phyloP scores from a whole-genome alignment of 2,888 invertebrate genomes.

The Amorpha juglandis region DNA sequence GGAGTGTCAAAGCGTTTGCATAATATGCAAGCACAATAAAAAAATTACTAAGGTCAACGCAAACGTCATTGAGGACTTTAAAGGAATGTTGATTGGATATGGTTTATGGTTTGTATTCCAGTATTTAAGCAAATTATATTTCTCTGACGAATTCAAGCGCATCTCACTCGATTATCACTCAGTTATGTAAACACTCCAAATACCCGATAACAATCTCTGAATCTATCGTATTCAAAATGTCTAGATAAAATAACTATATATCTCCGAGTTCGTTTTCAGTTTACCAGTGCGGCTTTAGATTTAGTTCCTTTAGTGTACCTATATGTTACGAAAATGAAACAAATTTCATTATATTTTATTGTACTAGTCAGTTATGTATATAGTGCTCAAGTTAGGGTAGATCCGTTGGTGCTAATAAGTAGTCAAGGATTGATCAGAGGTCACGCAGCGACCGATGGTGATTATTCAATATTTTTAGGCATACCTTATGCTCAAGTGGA shows the following conservation, averaged over 20 bases:
- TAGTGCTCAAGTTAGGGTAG: slow-evolving; percentile 58
- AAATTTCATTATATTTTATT: slow-evolving; percentile 38
- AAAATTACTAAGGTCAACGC: neutral
- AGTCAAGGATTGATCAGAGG: slow-evolving; percentile 73
- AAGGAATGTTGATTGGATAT: neutral
- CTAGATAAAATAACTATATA: slow-evolving; percentile 57
- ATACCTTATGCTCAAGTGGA: slow-evolving; percentile 74
- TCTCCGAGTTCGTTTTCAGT: slow-evolving; percentile 35
- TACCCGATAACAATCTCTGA: slow-evolving; percentile 43
- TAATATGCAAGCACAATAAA: slow-evolving; percentile 34
- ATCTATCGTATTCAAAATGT: slow-evolving; percentile 50
- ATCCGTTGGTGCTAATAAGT: slow-evolving; percentile 67
- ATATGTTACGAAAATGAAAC: slow-evolving; percentile 42
- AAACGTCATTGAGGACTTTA: neutral
- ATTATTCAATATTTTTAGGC: slow-evolving; percentile 71
- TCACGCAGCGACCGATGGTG: slow-evolving; percentile 63
- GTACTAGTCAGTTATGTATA: slow-evolving; percentile 38
- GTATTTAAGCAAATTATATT: slow-evolving; percentile 14
- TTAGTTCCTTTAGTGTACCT: slow-evolving; percentile 23
- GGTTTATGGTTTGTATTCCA: neutral
- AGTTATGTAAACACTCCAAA: slow-evolving; percentile 44
- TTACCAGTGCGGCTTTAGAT: slow-evolving; percentile 30
- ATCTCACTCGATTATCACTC: slow-evolving; percentile 14
- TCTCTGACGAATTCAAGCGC: slow-evolving; percentile 34
- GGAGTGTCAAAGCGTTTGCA: slow-evolving; percentile 36